Conservation (phyloP, 2,113 vertebrate species). For the Corvus cornix region DNA sequence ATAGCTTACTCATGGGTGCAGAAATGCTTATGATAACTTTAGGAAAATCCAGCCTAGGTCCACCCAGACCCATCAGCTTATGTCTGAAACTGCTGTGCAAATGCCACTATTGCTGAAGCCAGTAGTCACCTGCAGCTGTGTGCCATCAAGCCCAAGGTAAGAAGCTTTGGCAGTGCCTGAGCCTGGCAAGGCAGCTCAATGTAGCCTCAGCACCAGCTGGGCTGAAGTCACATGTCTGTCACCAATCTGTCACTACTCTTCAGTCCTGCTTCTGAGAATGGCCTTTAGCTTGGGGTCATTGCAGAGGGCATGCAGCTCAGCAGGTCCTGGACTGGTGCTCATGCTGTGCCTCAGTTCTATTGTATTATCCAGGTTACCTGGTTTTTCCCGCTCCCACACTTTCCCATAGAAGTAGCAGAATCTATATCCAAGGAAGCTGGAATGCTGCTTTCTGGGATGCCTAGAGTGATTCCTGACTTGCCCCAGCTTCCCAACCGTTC, state of each 20-base stretch:
- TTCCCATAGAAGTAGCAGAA: background rate
- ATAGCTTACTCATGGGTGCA: background rate
- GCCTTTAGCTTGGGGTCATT: background rate
- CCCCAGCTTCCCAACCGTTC: background rate
- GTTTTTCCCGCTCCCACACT: background rate
- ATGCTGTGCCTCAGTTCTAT: background rate
- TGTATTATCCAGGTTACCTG: background rate
- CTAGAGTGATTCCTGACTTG: background rate
- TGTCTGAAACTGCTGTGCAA: background rate
- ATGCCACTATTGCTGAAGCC: background rate
- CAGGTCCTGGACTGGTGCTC: background rate
- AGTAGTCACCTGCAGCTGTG: background rate
- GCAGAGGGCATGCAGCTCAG: background rate
- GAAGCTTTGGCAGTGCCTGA: background rate
- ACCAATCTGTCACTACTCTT: background rate
- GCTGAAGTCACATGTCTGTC: background rate
- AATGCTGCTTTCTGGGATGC: background rate
- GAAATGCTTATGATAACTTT: background rate
- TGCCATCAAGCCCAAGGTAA: background rate
- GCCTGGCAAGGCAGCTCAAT: background rate
- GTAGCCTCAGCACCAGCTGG: background rate
- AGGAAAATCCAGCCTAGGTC: background rate
- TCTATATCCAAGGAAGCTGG: background rate
- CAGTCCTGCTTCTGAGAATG: background rate
- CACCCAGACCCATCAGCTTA: background rate